Conservation (phyloP, 1,140 invertebrate species). For the Zelostemma sp. region DNA sequence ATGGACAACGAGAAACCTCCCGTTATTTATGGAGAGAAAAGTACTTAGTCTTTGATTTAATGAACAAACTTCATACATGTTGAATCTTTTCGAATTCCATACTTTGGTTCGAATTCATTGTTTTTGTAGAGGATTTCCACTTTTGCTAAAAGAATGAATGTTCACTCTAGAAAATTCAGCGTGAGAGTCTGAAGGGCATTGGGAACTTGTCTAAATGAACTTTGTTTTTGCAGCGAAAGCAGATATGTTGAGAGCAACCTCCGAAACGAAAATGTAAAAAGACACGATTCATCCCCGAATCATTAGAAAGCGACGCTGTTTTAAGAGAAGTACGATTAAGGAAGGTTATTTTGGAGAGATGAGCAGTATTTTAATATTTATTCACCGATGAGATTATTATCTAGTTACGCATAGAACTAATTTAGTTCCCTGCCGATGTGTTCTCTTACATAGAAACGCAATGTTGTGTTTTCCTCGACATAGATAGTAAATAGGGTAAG, state of each 20-base stretch:
- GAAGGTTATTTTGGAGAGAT: constrained; percentile 1
- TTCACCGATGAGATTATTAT: constrained; percentile 18
- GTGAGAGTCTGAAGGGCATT: not conserved
- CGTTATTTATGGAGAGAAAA: too few relatives aligned
- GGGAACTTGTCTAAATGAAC: not conserved
- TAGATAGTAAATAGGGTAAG: not conserved
- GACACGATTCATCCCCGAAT: not conserved
- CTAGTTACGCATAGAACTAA: constrained; percentile 25
- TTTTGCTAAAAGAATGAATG: too few relatives aligned
- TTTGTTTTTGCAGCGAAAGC: not conserved
- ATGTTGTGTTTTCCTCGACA: too few relatives aligned
- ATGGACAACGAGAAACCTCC: constrained; percentile 59
- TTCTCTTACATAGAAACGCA: constrained; percentile 15
- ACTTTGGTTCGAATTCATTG: too few relatives aligned
- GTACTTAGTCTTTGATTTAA: too few relatives aligned
- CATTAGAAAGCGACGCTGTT: constrained; percentile 1
- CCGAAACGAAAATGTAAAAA: constrained; percentile 20
- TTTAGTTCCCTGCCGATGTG: constrained; percentile 2
- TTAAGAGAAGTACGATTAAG: not conserved
- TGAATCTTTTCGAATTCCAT: too few relatives aligned
- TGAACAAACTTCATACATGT: too few relatives aligned
- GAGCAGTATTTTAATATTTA: constrained; percentile 30
- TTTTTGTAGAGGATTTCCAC: too few relatives aligned
- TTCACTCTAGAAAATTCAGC: too few relatives aligned
- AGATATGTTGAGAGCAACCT: not conserved